A percentile compares a stretch with the other conserved stretches of the same genome.
These are phyloP conservation scores for Tetramorium alpestre DNA, from an alignment of 1,140 invertebrate species.

Conservation along the genomic window DNA sequence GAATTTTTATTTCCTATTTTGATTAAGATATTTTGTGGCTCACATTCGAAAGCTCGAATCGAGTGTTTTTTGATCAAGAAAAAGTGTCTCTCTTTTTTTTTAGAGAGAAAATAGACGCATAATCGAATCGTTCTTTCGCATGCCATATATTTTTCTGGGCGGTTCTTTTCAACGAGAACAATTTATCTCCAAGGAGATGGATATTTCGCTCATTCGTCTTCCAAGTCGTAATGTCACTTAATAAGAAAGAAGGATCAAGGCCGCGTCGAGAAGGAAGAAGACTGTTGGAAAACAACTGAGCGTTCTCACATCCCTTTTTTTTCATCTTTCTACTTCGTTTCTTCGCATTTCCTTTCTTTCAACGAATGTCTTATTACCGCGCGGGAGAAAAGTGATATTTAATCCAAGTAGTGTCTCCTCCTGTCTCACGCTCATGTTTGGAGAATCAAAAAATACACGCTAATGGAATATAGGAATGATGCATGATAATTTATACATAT, in stretches of 20 bases:
- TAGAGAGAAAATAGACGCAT: neutral
- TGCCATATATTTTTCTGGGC: neutral
- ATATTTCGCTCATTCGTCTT: constrained; percentile 55
- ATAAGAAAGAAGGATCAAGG: constrained; percentile 63
- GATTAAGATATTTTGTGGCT: neutral
- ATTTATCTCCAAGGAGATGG: constrained; percentile 43
- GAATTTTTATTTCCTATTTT: neutral
- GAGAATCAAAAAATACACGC: neutral
- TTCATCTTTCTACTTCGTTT: neutral
- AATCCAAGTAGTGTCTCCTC: constrained; percentile 22
- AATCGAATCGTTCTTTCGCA: neutral
- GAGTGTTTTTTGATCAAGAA: neutral
- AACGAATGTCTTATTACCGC: constrained; percentile 29
- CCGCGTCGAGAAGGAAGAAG: constrained; percentile 12
- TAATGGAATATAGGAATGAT: constrained; percentile 15
- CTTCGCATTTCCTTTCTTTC: constrained; percentile 35
- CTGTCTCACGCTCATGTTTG: neutral
- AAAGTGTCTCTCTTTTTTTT: neutral
- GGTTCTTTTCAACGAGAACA: constrained; percentile 14
- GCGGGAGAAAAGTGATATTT: constrained; percentile 28
- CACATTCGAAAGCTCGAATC: neutral
- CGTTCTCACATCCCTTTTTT: constrained; percentile 12
- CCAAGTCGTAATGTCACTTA: constrained; percentile 53
- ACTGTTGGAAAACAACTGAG: constrained; percentile 8
- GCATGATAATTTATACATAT: neutral